Percentiles rank a stretch among this genome's conserved stretches.
These are phyloP conservation scores for Corydoras maculifer DNA, from an alignment of 2,113 vertebrate genomes.

Conservation along the genomic window DNA sequence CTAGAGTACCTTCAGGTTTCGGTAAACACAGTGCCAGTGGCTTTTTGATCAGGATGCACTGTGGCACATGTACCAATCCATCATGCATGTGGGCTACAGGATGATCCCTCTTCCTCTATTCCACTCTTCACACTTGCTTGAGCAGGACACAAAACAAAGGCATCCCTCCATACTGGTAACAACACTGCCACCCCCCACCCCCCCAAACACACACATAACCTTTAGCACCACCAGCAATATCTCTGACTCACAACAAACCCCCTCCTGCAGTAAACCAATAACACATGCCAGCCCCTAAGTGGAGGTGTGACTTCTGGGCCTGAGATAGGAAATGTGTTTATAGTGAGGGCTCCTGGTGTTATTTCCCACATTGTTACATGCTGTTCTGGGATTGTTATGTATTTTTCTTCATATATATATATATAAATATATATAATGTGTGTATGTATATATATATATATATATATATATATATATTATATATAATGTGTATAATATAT, in stretches of 20 bases:
- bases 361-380: constrained; percentile 62
- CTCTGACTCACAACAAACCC: constrained; percentile 10
- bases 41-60: constrained; percentile 76
- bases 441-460: too few species aligned
- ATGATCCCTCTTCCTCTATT: constrained; percentile 71
- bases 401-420: constrained; percentile 4
- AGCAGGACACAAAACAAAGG: constrained; percentile 66
- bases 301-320: constrained; percentile 27
- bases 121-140: constrained; percentile 69
- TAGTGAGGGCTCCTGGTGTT: constrained; percentile 58
- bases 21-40: too few species aligned
- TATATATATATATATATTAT: too few species aligned
- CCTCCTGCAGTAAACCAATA: constrained; percentile 42
- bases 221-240: constrained; percentile 5
- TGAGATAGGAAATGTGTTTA: constrained; percentile 67
- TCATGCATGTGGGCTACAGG: constrained; percentile 78
- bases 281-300: constrained; percentile 35
- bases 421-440: too few species aligned
- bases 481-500: background rate
- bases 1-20: too few species aligned
- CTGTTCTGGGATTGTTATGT: constrained; percentile 47
- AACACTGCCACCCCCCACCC: constrained; percentile 35
- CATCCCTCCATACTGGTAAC: constrained; percentile 63
- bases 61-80: constrained; percentile 96
- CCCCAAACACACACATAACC: constrained; percentile 55